phyloP scores from a whole-genome alignment of 2,113 vertebrate genomes.

The Poeciliopsis turrubarensis region DNA sequence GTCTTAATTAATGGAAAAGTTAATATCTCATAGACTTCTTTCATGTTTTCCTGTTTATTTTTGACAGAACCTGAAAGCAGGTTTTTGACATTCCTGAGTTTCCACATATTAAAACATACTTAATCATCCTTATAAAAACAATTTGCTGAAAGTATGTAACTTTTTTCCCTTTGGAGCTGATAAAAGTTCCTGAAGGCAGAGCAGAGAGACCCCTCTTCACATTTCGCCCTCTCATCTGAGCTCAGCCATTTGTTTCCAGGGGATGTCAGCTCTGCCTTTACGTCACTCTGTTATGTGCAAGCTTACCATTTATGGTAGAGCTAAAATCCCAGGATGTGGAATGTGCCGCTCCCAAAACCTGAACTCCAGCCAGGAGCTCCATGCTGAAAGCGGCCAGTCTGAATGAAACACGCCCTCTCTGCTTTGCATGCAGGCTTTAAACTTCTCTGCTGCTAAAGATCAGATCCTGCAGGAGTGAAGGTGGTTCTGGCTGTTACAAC shows the following conservation, averaged over 20 bases:
- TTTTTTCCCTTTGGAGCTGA: too few relatives aligned
- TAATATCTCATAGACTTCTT: too few relatives aligned
- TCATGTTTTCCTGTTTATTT: too few relatives aligned
- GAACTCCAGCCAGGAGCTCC: conserved; percentile 70
- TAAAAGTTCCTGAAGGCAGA: background rate
- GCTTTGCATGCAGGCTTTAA: background rate
- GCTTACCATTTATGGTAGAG: conserved; percentile 85
- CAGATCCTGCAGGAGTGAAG: background rate
- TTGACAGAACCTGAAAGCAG: too few relatives aligned
- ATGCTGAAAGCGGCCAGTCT: conserved; percentile 20
- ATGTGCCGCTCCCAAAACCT: conserved; percentile 79
- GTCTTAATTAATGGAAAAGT: too few relatives aligned
- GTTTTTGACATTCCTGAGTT: too few relatives aligned
- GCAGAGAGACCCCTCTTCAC: conserved; percentile 43
- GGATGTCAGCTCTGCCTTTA: conserved; percentile 58
- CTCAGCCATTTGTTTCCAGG: conserved; percentile 64
- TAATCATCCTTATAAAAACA: too few relatives aligned
- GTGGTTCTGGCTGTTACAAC: background rate
- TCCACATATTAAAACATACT: too few relatives aligned
- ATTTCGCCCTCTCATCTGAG: conserved; percentile 23
- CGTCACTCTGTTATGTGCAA: conserved; percentile 75
- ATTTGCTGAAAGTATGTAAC: too few relatives aligned
- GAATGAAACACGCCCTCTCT: conserved; percentile 39
- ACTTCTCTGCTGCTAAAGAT: background rate
- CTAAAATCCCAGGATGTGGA: conserved; percentile 81